Evolutionary conservation across 2,113 vertebrate species (phyloP), one percentile per base, ranked within the genome.

Genomic region (Pterocles gutturalis): DNA sequence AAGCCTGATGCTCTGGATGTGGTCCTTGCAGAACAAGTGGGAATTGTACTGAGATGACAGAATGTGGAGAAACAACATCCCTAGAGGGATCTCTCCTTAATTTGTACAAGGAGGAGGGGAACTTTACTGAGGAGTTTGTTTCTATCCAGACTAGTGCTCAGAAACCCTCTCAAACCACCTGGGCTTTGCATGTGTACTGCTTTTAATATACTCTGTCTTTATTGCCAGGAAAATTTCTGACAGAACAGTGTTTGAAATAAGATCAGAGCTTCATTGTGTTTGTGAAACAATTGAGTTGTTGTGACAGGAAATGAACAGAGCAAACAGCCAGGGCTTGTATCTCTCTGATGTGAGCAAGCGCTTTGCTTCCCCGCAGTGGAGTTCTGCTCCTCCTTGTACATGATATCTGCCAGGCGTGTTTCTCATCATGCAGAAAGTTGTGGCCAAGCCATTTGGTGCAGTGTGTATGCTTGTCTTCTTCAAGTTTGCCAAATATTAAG

Each of bases 201-300:
- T 94, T 84, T 95, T 83, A 95, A 95, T 93, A 43, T 58, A 62
- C 65, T 81, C 51, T 45, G 46, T 43, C 55, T 87, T 41, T 65
- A 76, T 65, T 94, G 81, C 93, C 84, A 89, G 91, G 83, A 96
- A 96, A 93, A 83, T 21, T 64, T 94, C 85, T 83, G 80, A 91
- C 87, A 92, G 84, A 92, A 70, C 75, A 46, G 45, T 11, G 70
- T 97, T 92, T 94, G 92, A 95, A 96, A 58, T 91, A 87, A 87
- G 91, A 93, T 92, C 89, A 95, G 95, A 96, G 91, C 83, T 79
- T 94, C 83, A 95, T 95, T 97, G 95, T 95, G 19, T 91, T 92
- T 93, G 65, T 72, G 81, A 94, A 95, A 97, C 95, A 96, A 97
- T 91, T 38, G 78, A 77, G 66, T 69, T 77, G 81, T 96, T 93